These are phyloP conservation scores for Hydra vulgaris DNA, from an alignment of 30 jellyfish, hydroid and myxozoan genomes.

Conservation along the genomic window DNA sequence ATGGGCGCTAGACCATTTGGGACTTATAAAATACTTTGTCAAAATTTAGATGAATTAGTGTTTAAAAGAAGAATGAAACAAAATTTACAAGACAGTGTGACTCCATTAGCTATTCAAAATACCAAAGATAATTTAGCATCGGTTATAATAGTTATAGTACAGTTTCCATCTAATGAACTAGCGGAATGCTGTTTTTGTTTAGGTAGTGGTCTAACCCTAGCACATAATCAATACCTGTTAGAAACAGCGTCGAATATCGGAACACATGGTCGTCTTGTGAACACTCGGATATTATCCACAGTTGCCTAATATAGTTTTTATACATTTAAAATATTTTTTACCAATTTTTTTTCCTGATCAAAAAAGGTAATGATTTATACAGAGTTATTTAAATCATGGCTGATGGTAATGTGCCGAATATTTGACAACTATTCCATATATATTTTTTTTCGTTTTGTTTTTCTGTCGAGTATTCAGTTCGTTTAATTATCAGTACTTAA, in stretches of 20 bases:
- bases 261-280: constrained; percentile 10
- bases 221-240: constrained; percentile 24
- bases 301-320: not conserved
- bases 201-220: constrained; percentile 15
- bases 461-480: too few relatives aligned
- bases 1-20: constrained; percentile 87
- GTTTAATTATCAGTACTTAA: too few relatives aligned
- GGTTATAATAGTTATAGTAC: constrained; percentile 55
- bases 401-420: too few relatives aligned
- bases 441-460: too few relatives aligned
- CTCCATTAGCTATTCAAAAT: constrained; percentile 61
- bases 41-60: not conserved
- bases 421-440: too few relatives aligned
- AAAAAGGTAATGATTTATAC: too few relatives aligned
- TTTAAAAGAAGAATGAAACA: not conserved
- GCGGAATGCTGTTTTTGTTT: constrained; percentile 48
- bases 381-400: too few relatives aligned
- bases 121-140: constrained; percentile 86
- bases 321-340: not conserved
- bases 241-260: constrained; percentile 7
- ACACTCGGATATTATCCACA: constrained; percentile 18
- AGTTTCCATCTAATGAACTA: constrained; percentile 71
- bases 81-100: constrained; percentile 4
- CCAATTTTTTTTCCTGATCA: too few relatives aligned
- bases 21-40: constrained; percentile 25